Base-by-base conservation (phyloP, 2,113 vertebrate species). In the Trichomycterus rosablanca region DNA sequence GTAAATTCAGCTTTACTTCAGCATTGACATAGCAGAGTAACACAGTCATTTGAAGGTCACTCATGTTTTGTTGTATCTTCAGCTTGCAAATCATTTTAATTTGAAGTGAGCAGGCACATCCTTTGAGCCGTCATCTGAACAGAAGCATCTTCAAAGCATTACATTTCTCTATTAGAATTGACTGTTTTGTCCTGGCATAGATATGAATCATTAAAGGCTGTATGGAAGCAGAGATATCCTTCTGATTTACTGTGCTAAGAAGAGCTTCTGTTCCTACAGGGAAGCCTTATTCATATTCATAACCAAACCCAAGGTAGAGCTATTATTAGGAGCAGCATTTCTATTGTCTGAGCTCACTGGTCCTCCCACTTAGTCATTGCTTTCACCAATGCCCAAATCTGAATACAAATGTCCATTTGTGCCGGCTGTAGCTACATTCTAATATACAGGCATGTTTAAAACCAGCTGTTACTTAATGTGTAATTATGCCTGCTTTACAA, bases 261-360 rank as follows among this genome's bases (percentile, higher is more conserved):
- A n/a, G 7, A 14, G 7, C 11, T 30, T 35, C 35, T n/a, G 28
- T 42, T 40, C 39, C 51, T 28, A 7, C 23, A 32, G 7, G 2
- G 26, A 20, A 7, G 8, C 6, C 37, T 65, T 40, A 60, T 63
- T 59, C 49, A 66, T 83, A 82, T 79, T 76, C 57, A 67, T 68
- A 63, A 55, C 30, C 67, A 57, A 74, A 69, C 55, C 46, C 57
- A 40, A 60, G 51, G 39, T 66, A 37, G 51, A 48, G 58, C 72
- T 79, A 78, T 82, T 82, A 74, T 81, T 80, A 81, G 76, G 61
- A 76, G 46, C 68, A 49, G 53, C 53, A 61, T 44, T 59, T 30
- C 14, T 66, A 53, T 66, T 63, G 39, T 62, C 46, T 62, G 53
- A 68, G 66, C 56, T 37, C 53, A 28, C 44, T 20, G 12, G 19